Percentiles rank a stretch among this genome's conserved stretches.
These are phyloP conservation scores for Procambarus virginalis DNA, from an alignment of 1,140 invertebrate genomes.

Conservation along the genomic window DNA sequence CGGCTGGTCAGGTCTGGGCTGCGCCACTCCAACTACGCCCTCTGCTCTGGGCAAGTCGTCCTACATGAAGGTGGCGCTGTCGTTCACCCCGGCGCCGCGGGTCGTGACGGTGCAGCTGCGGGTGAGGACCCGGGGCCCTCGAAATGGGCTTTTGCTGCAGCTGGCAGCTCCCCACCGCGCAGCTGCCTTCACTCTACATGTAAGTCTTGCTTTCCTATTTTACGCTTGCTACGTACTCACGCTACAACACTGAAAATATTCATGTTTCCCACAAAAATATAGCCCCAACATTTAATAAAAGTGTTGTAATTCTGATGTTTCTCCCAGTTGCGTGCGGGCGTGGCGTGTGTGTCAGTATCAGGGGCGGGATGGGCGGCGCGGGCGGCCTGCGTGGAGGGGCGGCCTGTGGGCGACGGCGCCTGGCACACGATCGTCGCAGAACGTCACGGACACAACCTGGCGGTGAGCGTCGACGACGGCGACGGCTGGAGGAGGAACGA, in stretches of 20 bases:
- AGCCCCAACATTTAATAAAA: neutral
- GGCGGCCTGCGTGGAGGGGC: constrained; percentile 16
- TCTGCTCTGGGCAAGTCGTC: constrained; percentile 77
- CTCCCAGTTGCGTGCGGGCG: constrained; percentile 12
- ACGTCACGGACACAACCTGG: constrained; percentile 23
- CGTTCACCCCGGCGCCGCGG: constrained; percentile 93
- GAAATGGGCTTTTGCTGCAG: constrained; percentile 5
- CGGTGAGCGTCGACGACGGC: constrained; percentile 30
- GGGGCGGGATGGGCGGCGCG: neutral
- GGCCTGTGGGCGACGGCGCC: constrained; percentile 11
- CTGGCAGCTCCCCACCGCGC: constrained; percentile 19
- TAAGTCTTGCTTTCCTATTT: neutral
- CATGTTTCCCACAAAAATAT: too few relatives aligned
- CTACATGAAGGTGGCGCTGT: constrained; percentile 95
- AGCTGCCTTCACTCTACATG: constrained; percentile 28
- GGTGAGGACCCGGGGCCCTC: constrained; percentile 87
- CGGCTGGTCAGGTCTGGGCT: constrained; percentile 31
- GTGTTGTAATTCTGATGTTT: neutral
- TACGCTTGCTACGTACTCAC: too few relatives aligned
- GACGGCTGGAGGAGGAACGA: constrained; percentile 26
- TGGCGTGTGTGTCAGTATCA: constrained; percentile 24
- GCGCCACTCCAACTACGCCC: constrained; percentile 22
- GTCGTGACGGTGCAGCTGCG: constrained; percentile 91
- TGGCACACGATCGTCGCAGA: constrained; percentile 49
- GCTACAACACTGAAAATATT: too few relatives aligned